Evolutionary conservation across 1,140 invertebrate genomes (phyloP), one percentile per base, ranked within the genome.

Genomic region (Linepithema humile): DNA sequence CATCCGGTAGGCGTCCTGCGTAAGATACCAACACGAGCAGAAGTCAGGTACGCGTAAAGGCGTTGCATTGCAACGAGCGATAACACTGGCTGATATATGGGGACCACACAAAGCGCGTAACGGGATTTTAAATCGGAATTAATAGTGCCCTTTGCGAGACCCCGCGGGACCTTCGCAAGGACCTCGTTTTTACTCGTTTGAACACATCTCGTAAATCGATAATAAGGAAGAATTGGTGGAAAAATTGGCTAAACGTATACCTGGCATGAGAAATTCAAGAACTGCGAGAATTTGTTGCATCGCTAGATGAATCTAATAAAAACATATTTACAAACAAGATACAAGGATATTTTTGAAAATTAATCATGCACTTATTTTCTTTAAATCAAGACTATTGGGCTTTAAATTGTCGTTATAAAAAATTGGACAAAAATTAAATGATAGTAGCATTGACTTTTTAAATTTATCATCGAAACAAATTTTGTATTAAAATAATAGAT

Each of bases 61-160:
- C 84, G 85, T 91, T 83, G 90, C 88, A 87, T 83, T 85, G 84
- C 87, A 87, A 69, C 65, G 86, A 90, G 85, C 86, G 90, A 91
- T 91, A 88, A 90, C 87, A 74, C 84, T 35, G 80, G 29, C 74
- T 91, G 91, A 91, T 91, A 91, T 89, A 91, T 91, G 89, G 89
- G 86, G 90, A 90, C 91, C 91, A 91, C 91, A 91, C 91, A 91
- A 91, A 90, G 89, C 86, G 90, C 82, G 45, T 91, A 91, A 90
- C 90, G 91, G 90, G 70, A 88, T 84, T 80, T 89, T 90, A 91
- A 91, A 91, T 91, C 90, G 87, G 85, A 87, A 91, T 91, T 90
- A 90, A 91, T 91, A 90, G 86, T 86, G 86, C 86, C 80, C 82
- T 91, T 83, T 73, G 82, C 83, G 64, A 85, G 84, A 83, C 75